Evolutionary conservation across 2,888 invertebrate genomes (phyloP).

Genomic region (Parthenolecanium corni): DNA sequence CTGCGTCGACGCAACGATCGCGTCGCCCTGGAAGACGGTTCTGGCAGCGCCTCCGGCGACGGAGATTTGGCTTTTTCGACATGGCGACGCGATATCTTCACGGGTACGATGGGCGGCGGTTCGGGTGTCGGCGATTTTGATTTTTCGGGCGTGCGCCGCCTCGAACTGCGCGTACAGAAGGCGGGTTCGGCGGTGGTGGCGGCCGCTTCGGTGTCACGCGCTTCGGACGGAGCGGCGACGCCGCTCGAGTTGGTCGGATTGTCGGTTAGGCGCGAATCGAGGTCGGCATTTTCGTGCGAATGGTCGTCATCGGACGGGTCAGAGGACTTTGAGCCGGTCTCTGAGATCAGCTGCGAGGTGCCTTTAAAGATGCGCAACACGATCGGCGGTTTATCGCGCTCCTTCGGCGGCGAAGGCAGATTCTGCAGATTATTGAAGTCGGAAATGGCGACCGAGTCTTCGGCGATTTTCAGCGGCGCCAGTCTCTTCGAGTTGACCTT

Average conservation of each 20-base stretch:
- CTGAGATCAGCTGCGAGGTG: conserved; percentile 38
- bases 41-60: not conserved
- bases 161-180: not conserved
- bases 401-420: conserved; percentile 30
- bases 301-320: conserved; percentile 22
- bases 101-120: not conserved
- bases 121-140: conserved; percentile 1
- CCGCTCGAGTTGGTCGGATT: not conserved
- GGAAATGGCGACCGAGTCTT: not conserved
- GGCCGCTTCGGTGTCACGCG: not conserved
- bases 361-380: conserved; percentile 77
- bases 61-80: conserved; percentile 11
- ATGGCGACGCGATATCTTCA: not conserved
- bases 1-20: conserved; percentile 3
- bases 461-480: not conserved
- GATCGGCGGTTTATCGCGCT: conserved; percentile 59
- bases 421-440: conserved; percentile 25
- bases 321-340: conserved; percentile 22
- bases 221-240: not conserved
- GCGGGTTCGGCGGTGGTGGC: not conserved
- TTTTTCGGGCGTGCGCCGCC: conserved; percentile 4
- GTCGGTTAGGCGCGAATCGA: not conserved
- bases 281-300: not conserved
- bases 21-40: not conserved
- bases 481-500: conserved; percentile 2